Base-by-base conservation (phyloP, 2,113 vertebrate genomes). In the Protomyctophum bolini region DNA sequence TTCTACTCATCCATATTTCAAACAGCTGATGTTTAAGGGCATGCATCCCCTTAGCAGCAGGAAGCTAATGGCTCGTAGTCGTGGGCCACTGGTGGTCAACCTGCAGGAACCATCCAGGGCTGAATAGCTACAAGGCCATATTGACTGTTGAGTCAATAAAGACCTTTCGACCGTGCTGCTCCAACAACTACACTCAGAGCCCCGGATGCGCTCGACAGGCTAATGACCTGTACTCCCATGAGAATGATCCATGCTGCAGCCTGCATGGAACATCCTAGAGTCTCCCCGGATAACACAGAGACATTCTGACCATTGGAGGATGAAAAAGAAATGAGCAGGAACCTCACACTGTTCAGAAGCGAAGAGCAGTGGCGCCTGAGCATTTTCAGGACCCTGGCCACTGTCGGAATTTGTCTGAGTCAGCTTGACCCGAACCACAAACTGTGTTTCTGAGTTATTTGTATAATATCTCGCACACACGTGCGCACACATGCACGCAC, bases 121-220 rank as follows among this genome's bases (percentile, higher is more conserved):
- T 57, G 56, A n/a, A 70, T 79, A 66, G 55, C 67, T 81, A 71
- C 74, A 72, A 73, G 62, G 63, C 67, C 58, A 74, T 67, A 81
- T 54, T 73, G 72, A 83, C 81, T 68, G 83, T 80, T 79, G 69
- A 68, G 75, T 81, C 85, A 83, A 86, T 83, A 73, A 83, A 77
- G 64, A 57, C 65, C 59, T 55, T 72, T 77, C 49, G 76, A 51
- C 58, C 60, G 10, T 45, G 56, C 77, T 73, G 56, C 77, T 73
- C 21, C 68, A 58, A 63, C 77, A 70, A 60, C 67, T 75, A 58
- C 71, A 83, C 69, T 63, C 58, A 75, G 73, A 66, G 70, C 63
- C 33, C 58, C 0, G 33, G 77, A 73, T 73, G 72, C 74, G 71
- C 63, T 84, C 81, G 60, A 71, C 58, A 56, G 75, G 65, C 77